Base-by-base conservation (phyloP, 2,797 vertebrate species). In the Rachycentron canadum region DNA sequence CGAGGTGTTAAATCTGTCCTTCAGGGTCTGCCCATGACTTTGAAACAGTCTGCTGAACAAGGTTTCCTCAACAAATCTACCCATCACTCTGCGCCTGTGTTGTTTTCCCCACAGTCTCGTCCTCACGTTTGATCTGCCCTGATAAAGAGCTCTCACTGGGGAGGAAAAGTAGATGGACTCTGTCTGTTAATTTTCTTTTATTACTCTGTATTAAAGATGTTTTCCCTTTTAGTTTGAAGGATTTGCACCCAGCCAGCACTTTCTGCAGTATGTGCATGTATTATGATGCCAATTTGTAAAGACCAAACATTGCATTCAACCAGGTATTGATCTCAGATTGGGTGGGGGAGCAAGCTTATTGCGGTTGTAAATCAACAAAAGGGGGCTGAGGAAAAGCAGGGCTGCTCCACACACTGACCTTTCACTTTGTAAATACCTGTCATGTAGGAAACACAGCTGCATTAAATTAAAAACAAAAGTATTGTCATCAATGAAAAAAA, bases 1-100 rank as follows among this genome's bases (percentile, higher is more conserved):
- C 87, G 88, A 85, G 92, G 91, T 93, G 93, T 88, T 87, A 86
- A 87, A 84, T 84, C 64, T 87, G 94, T 94, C 95, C 94, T 95
- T 96, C 94, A 95, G 91, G 94, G 91, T 83, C 81, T 89, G 91
- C 85, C 61, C 77, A 21, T 87, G 93, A 94, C 93, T 93, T 94
- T 95, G 91, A 94, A 88, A 90, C 81, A 90, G 88, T 89, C 87
- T 89, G 84, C 86, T 91, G 79, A 88, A 87, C 83, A 88, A 80
- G 82, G 76, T 78, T 88, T 88, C 81, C 65, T 81, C 86, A 60
- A 86, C 88, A 88, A 87, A 87, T 89, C 81, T 57, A 65, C 50
- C 73, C 26, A 69, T 79, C 82, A 63, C 62, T 26, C 16, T 66
- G 32, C 36, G 69, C 60, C 68, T 49, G 55, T 2, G n/a, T 55